Evolutionary conservation across 2,888 invertebrate species (phyloP), one percentile per base, ranked within the genome.

Genomic region (Cryptocephalus primarius): DNA sequence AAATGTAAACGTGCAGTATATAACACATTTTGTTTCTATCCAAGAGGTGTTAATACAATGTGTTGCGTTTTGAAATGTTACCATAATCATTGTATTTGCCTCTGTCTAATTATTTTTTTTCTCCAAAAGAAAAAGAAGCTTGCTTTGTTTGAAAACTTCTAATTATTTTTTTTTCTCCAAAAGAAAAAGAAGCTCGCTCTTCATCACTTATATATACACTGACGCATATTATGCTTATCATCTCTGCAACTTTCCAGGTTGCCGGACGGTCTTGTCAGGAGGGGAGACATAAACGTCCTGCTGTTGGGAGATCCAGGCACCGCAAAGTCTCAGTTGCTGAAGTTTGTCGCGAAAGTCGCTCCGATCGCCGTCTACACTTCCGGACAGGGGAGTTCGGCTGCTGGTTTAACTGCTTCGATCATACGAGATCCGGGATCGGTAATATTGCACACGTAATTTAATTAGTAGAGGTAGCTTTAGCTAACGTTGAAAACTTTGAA

Each of bases 371-470:
- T 95, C 4, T 99, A 99, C 67, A 99, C 97, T 0, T 97, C 96
- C 0, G 99, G 99, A n/a, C 99, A 99, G 72, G 99, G 99, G 2
- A 95, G 95, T 55, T 96, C 95, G 60, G 99, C 99, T 1, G 99
- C 99, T 49, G 99, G 99, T 70, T 78, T 99, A 34, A 99, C 99
- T 14, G 99, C 99, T 0, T 95, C 96, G 0, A 96, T 99, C 32
- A 88, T 85, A 53, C 75, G 95, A 57, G 99, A 99, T 73, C 95
- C 96, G 1, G 75, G 79, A 9, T 84, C 94, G 48, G 93, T 95
- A 71, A 79, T 81, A 70, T 39, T 31, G 31, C 11, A 39, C 6
- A 9, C 9, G 12, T 40, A 31, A 40, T n/a, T n/a, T n/a, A n/a
- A 39, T 45, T 36, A 39, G 39, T 22, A 32, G 14, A 43, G 22